These are phyloP conservation scores for Anolis sagrei DNA, from an alignment of 2,113 vertebrate genomes.

Conservation along the genomic window DNA sequence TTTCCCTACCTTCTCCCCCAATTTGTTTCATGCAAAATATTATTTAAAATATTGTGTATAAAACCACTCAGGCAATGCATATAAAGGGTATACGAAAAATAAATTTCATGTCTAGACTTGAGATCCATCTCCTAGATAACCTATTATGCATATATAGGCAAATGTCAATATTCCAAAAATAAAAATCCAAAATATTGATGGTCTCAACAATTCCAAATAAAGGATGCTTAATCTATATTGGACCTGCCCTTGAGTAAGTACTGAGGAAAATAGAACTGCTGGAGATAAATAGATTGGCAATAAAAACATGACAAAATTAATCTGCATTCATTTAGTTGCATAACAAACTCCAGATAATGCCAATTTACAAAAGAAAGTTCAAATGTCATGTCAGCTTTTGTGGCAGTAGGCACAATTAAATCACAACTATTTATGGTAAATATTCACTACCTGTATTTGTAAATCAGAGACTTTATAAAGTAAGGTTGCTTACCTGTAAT, in stretches of 20 bases:
- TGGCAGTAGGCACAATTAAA: not conserved
- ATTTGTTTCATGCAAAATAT: not conserved
- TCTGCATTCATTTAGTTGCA: too few relatives aligned
- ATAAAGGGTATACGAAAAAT: too few relatives aligned
- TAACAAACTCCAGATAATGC: not conserved
- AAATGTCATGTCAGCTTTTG: not conserved
- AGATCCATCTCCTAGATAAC: too few relatives aligned
- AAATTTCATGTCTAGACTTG: too few relatives aligned
- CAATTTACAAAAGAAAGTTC: not conserved
- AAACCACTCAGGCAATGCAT: too few relatives aligned
- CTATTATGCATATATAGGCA: too few relatives aligned
- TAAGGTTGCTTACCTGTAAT: too few relatives aligned
- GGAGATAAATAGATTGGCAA: not conserved
- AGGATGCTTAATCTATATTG: not conserved
- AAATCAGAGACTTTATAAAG: not conserved
- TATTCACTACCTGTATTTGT: not conserved
- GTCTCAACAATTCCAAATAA: too few relatives aligned
- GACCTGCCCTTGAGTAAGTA: not conserved
- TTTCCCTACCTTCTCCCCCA: not conserved
- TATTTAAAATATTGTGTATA: too few relatives aligned
- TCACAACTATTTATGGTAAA: not conserved
- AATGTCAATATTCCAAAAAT: too few relatives aligned
- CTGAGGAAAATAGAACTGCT: too few relatives aligned
- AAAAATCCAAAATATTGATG: too few relatives aligned
- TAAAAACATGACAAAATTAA: not conserved